phyloP scores from a whole-genome alignment of 1,140 invertebrate species.

The Cryptotermes secundus region DNA sequence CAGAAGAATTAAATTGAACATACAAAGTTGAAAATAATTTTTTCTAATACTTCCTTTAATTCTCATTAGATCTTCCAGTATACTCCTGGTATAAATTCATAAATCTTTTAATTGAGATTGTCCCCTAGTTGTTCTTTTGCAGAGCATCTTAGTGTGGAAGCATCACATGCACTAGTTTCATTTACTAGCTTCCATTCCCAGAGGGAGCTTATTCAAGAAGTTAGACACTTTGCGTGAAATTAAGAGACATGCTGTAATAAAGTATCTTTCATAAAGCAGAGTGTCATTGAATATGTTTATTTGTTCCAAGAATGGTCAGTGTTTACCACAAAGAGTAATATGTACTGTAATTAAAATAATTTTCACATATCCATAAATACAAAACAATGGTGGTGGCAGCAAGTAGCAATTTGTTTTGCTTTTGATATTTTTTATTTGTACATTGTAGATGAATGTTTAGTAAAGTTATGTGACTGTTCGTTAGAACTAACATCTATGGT shows the following conservation, averaged over 20 bases:
- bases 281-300: not conserved
- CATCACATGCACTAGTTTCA: not conserved
- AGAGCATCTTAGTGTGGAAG: not conserved
- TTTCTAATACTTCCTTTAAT: not conserved
- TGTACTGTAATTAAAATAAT: not conserved
- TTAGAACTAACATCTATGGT: not conserved
- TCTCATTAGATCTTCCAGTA: not conserved
- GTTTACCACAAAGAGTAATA: not conserved
- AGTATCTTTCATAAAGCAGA: not conserved
- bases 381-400: constrained; percentile 24
- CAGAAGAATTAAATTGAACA: not conserved
- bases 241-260: not conserved
- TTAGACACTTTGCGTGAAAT: not conserved
- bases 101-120: not conserved
- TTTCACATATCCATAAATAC: too few relatives aligned
- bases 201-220: not conserved
- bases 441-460: not conserved
- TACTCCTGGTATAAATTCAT: not conserved
- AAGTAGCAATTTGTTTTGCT: constrained; percentile 8
- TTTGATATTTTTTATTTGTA: not conserved
- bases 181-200: not conserved
- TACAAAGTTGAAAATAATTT: not conserved
- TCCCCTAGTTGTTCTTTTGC: not conserved
- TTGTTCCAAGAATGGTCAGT: not conserved
- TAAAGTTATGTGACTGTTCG: not conserved